Conservation (phyloP, 2,888 invertebrate genomes). For the Hydrotaea cyrtoneurina region DNA sequence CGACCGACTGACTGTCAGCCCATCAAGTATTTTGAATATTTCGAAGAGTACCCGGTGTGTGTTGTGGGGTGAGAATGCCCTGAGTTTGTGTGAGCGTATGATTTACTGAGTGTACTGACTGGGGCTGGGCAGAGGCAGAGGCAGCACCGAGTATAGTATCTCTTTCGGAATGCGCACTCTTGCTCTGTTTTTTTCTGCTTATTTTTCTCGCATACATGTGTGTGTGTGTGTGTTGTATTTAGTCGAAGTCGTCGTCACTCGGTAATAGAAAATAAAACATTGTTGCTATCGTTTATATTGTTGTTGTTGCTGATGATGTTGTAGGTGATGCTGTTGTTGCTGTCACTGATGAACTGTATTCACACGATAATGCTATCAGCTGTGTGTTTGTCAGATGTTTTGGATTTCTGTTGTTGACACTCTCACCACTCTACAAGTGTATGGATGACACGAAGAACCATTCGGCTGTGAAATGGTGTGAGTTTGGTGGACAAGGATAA, state of each 20-base stretch:
- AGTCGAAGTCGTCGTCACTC: neutral
- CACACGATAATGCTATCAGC: constrained; percentile 1
- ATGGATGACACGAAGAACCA: too few species aligned
- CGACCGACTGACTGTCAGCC: neutral
- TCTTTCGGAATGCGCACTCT: neutral
- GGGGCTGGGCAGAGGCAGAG: neutral
- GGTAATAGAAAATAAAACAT: neutral
- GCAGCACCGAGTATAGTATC: neutral
- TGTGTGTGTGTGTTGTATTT: neutral
- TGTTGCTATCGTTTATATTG: neutral
- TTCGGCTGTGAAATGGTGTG: too few species aligned
- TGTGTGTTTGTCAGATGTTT: neutral
- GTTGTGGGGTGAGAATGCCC: neutral
- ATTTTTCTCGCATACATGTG: neutral
- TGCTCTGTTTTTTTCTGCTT: neutral
- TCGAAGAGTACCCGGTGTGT: neutral
- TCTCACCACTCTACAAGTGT: too few species aligned
- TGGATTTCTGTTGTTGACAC: neutral
- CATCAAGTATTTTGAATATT: constrained; percentile 29
- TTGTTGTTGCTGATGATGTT: neutral
- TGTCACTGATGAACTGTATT: neutral
- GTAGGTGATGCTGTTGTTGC: neutral
- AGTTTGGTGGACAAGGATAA: too few species aligned
- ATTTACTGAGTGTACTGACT: neutral
- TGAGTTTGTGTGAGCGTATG: neutral